Base-by-base conservation (phyloP, 2,888 invertebrate species). In the Dasysyrphus tricinctus region DNA sequence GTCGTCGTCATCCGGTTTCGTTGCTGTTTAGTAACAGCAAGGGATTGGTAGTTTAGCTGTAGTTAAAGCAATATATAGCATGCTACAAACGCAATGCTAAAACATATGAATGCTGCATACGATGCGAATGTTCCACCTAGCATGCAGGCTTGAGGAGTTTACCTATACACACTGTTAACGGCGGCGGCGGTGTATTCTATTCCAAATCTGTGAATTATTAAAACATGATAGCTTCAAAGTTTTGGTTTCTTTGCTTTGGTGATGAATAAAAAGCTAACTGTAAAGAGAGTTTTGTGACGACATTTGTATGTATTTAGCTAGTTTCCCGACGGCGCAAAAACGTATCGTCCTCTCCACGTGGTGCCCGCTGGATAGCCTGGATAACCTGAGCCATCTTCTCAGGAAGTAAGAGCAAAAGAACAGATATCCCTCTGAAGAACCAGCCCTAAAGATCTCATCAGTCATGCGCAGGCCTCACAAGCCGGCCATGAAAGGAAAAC, bases 211-310 rank as follows among this genome's bases (percentile, higher is more conserved):
- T n/a, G n/a, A n/a, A n/a, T n/a, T n/a, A n/a, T n/a, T n/a, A n/a
- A n/a, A n/a, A 44, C 59, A 67, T 69, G 59, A 49, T 67, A 75
- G 59, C 61, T 70, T 75, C 61, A 75, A 75, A 42, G 74, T 69
- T 75, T 65, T 54, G 42, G 54, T 54, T 54, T 69, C 5, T 11
- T 6, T 37, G 34, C 8, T n/a, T 8, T 42, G 42, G 14, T 0
- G 16, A 59, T 59, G 34, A 19, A 11, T 61, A 6, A 29, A 54
- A 32, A 14, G 29, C n/a, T 56, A 0, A 5, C n/a, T 14, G 3
- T 42, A 42, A 14, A 14, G 14, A 5, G 14, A 42, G 42, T 14
- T 42, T 42, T 8, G 16, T 3, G 16, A 47, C 16, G 6, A 16
- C 16, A 16, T n/a, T n/a, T n/a, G n/a, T n/a, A n/a, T n/a, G n/a